Evolutionary conservation across 2,797 vertebrate genomes (phyloP), one percentile per base, ranked within the genome.

Genomic region (Poecilia velifera): DNA sequence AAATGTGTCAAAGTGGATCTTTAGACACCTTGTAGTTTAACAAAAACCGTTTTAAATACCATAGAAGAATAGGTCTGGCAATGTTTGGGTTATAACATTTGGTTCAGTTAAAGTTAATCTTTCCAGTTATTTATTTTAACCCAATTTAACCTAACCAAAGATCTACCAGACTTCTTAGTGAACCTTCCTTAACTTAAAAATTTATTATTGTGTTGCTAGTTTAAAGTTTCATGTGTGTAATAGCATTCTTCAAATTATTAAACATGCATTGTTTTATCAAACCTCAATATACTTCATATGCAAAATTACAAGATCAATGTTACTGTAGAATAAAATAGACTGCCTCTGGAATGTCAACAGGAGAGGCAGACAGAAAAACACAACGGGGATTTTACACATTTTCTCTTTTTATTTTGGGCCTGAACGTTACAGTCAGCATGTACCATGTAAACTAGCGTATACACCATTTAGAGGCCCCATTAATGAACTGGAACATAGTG

Each of bases 401-500:
- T 43, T 70, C 36, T 70, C 22, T 70, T 43, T 28, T n/a, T 0
- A 20, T n/a, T 70, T 70, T 70, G 10, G 25, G 39, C 22, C 39
- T 45, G 12, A 70, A n/a, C 25, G 43, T 28, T 45, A 59, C 14
- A 66, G 46, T 70, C 76, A 74, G 39, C 39, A 80, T 73, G 66
- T 13, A 57, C 49, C 20, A 51, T 71, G 28, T 22, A 71, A 45
- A 53, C 51, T 25, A 74, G 9, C 62, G 20, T 66, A n/a, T 73
- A 31, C 36, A 76, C 22, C 39, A 80, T n/a, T 72, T 34, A 73
- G 36, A 72, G 43, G 47, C 66, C 49, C 47, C 22, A 46, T 74
- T 77, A 62, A 70, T 43, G 74, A 78, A 84, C 77, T 71, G 80
- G 76, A 75, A 82, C 77, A 79, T 47, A 49, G 57, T 31, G 28